Base-by-base conservation (phyloP, 2,888 invertebrate genomes). In the Drosophila recens region DNA sequence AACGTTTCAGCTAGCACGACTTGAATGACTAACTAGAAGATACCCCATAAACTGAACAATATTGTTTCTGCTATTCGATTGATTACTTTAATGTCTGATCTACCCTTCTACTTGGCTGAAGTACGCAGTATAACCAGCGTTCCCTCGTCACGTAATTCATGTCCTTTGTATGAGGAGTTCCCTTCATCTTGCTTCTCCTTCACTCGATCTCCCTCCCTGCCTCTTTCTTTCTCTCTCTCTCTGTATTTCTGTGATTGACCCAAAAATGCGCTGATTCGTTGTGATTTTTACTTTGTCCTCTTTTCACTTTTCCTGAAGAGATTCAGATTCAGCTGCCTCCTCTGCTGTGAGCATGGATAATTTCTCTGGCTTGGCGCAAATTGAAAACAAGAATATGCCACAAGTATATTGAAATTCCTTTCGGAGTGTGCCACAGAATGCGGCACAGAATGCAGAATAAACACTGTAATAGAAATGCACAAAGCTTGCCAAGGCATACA, bases 251-350 rank as follows among this genome's bases (percentile, higher is more conserved):
- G 61, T 84, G 84, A 83, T 88, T 87, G 87, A 88, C 87, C 87
- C 80, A 84, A 88, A 87, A 84, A 82, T 72, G 79, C 79, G 84
- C 75, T 87, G 89, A 84, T 82, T 87, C 87, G 79, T 78, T 85
- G 72, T 79, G 86, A 88, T 82, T 86, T 86, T 80, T 79, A 51
- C 61, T 66, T 36, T 43, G 52, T 61, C 15, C 54, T 59, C 72
- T 46, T 56, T 52, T 68, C 13, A 4, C 23, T 49, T 43, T 34
- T 23, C n/a, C 23, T 20, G 43, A 23, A 17, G 11, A 33, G 17
- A 49, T 42, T 53, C 51, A 51, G 45, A 51, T 33, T 53, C 51
- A 51, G 45, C 8, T 56, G 56, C 56, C 43, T 40, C 5, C 8
- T 30, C 48, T 9, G 48, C 48, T 30, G 10, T 9, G 8, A 48